A percentile compares a stretch with the other conserved stretches of the same genome.
phyloP scores from a whole-genome alignment of 1,140 invertebrate genomes.

The Drosophila sucinea region DNA sequence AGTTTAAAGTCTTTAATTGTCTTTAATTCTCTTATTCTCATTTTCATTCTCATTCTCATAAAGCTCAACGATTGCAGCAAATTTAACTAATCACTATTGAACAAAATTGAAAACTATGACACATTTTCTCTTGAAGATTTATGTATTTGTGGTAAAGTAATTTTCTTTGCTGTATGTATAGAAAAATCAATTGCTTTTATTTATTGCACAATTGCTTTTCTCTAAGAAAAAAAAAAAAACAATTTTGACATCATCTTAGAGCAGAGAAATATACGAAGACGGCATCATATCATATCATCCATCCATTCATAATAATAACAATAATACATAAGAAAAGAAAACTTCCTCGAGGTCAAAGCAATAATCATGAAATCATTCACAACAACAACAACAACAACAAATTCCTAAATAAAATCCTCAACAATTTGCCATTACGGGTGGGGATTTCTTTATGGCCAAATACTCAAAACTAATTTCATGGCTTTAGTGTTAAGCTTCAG shows the following conservation, averaged over 20 bases:
- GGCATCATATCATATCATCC: background rate
- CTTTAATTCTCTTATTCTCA: no score
- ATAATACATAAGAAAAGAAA: constrained; percentile 1
- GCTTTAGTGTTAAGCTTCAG: constrained; percentile 51
- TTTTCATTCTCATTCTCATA: no score
- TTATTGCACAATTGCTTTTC: no score
- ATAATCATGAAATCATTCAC: constrained; percentile 33
- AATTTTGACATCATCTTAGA: background rate
- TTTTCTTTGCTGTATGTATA: no score
- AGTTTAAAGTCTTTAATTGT: no score
- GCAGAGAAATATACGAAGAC: background rate
- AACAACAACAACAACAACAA: constrained; percentile 13
- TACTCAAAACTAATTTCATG: constrained; percentile 67
- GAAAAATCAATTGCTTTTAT: constrained; percentile 1
- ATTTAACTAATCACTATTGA: no score
- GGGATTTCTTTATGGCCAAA: constrained; percentile 39
- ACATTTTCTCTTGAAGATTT: no score
- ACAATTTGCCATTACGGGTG: constrained; percentile 7
- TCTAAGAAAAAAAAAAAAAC: no score
- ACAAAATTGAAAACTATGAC: no score
- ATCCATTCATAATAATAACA: constrained; percentile 8
- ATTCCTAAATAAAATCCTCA: constrained; percentile 28
- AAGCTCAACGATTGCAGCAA: no score
- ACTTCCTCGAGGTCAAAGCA: constrained; percentile 43
- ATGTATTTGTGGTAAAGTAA: no score